Conservation (phyloP, 1,140 invertebrate species). For the Neodiprion pinetum region DNA sequence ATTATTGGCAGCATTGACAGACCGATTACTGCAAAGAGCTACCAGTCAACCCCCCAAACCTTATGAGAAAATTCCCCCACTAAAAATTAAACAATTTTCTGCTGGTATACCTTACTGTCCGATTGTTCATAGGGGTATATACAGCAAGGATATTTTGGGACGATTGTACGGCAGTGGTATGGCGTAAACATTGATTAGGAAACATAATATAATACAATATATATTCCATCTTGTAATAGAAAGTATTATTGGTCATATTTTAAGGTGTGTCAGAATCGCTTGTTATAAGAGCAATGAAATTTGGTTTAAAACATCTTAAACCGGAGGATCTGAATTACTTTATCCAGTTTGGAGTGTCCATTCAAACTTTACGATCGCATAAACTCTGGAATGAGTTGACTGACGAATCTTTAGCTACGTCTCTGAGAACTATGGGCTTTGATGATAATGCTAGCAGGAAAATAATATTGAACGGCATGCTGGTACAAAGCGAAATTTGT, state of each 20-base stretch:
- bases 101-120: constrained; percentile 13
- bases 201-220: background rate
- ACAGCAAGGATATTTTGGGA: constrained; percentile 26
- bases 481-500: constrained; percentile 21
- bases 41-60: background rate
- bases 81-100: constrained; percentile 19
- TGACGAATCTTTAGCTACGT: constrained; percentile 25
- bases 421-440: constrained; percentile 28
- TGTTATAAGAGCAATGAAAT: constrained; percentile 39
- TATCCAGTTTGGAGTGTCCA: constrained; percentile 21
- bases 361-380: background rate
- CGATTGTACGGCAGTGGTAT: constrained; percentile 29
- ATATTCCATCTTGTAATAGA: background rate
- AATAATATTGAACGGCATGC: constrained; percentile 30
- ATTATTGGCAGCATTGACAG: constrained; percentile 9
- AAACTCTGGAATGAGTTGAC: constrained; percentile 16
- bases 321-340: constrained; percentile 29
- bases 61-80: constrained; percentile 14
- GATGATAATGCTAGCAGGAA: constrained; percentile 23
- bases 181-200: background rate
- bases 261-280: constrained; percentile 28
- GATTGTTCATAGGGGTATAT: constrained; percentile 33
- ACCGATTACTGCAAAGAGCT: constrained; percentile 7
- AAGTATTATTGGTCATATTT: constrained; percentile 10
- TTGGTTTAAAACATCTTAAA: constrained; percentile 29